These are phyloP conservation scores for Picathartes gymnocephalus DNA, from an alignment of 2,113 vertebrate genomes.

Conservation along the genomic window DNA sequence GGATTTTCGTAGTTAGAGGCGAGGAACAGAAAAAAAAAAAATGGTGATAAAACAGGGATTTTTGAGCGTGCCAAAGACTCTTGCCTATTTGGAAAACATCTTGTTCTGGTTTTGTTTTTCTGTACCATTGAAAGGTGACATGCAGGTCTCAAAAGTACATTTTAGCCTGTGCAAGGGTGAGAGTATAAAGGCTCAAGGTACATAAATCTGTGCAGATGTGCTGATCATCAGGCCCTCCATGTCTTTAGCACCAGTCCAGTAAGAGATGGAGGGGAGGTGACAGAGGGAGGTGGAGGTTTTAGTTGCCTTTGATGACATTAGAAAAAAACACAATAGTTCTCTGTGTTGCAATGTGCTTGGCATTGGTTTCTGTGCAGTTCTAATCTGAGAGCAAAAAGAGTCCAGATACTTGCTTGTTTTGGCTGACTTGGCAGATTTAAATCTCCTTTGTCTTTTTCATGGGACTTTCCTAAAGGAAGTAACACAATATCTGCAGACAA, in stretches of 20 bases:
- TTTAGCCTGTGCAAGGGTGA: neutral
- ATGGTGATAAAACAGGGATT: neutral
- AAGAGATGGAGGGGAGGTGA: neutral
- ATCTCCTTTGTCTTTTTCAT: neutral
- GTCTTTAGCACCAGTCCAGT: neutral
- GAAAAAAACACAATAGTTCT: neutral
- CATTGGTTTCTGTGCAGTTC: neutral
- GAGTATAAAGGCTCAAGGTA: neutral
- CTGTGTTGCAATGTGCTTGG: neutral
- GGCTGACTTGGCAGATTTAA: neutral
- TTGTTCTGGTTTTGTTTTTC: neutral
- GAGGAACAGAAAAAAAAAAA: neutral
- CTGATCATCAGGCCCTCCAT: neutral
- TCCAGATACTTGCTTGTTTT: neutral
- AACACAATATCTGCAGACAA: neutral
- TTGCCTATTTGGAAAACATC: neutral
- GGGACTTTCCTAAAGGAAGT: constrained; percentile 32
- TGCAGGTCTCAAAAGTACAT: neutral
- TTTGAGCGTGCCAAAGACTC: neutral
- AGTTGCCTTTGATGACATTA: neutral
- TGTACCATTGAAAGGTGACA: neutral
- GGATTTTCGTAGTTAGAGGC: neutral
- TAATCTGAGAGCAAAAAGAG: neutral
- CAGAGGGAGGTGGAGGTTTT: neutral
- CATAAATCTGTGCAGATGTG: neutral